These are phyloP conservation scores for Conopomorpha cramerella DNA, from an alignment of 1,140 invertebrate genomes.

Conservation along the genomic window DNA sequence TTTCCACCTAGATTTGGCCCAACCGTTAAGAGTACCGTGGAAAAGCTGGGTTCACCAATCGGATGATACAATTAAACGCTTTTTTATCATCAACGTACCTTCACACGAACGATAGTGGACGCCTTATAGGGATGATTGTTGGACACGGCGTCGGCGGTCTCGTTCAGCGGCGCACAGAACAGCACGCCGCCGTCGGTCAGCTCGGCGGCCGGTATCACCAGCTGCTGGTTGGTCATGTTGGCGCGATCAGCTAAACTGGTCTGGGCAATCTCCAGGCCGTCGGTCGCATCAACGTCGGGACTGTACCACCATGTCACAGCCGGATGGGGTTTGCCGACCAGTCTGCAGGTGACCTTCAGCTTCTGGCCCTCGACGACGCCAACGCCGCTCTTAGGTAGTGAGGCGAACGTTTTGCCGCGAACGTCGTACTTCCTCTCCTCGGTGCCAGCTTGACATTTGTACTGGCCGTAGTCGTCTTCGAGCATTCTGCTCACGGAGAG, in stretches of 20 bases:
- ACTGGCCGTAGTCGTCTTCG: conserved; percentile 66
- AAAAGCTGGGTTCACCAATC: too few species aligned
- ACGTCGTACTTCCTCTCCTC: conserved; percentile 18
- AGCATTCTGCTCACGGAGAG: too few species aligned
- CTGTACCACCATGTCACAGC: conserved; percentile 63
- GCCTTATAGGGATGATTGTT: too few species aligned
- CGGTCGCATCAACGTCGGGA: conserved; percentile 12
- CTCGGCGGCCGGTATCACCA: conserved; percentile 20
- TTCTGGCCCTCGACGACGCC: conserved; percentile 80
- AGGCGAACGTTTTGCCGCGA: conserved; percentile 62
- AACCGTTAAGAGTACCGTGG: too few species aligned
- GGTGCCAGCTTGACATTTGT: conserved; percentile 57
- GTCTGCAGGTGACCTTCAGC: conserved; percentile 67
- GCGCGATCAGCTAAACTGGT: conserved; percentile 8
- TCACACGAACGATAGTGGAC: too few species aligned
- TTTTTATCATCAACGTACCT: too few species aligned
- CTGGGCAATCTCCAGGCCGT: conserved; percentile 10
- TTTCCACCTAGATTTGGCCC: too few species aligned
- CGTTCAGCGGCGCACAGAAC: conserved; percentile 11
- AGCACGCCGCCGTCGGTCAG: conserved; percentile 27
- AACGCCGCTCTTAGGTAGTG: conserved; percentile 63
- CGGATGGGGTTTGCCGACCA: conserved; percentile 64
- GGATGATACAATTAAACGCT: too few species aligned
- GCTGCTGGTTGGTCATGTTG: conserved; percentile 10
- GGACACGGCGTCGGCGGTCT: conserved; percentile 2